phyloP scores from a whole-genome alignment of 1,140 invertebrate species.

The Dendroctonus valens region DNA sequence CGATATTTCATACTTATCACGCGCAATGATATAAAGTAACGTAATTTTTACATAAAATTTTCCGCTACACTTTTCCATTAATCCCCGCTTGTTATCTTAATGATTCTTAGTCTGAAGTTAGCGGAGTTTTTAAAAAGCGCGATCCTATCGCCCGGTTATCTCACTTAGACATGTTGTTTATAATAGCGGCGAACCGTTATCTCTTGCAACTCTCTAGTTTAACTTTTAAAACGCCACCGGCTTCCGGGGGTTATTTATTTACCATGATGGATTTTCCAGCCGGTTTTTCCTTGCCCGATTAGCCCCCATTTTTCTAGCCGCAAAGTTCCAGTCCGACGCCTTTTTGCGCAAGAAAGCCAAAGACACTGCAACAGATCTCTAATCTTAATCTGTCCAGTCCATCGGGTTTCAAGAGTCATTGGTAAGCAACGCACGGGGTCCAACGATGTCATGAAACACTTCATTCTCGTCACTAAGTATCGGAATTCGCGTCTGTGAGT shows the following conservation, averaged over 20 bases:
- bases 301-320: no score
- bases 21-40: constrained; percentile 49
- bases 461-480: no score
- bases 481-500: no score
- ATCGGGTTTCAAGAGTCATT: no score
- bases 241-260: constrained; percentile 29
- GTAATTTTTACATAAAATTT: constrained; percentile 52
- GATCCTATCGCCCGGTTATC: constrained; percentile 44
- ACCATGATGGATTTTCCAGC: constrained; percentile 29
- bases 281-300: no score
- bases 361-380: no score
- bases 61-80: constrained; percentile 51
- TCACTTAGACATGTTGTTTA: constrained; percentile 42
- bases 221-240: constrained; percentile 34
- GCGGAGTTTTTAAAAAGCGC: constrained; percentile 48
- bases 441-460: no score
- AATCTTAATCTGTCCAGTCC: no score
- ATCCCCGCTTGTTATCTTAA: constrained; percentile 51
- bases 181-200: constrained; percentile 32
- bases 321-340: no score
- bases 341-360: no score
- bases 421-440: no score
- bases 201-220: constrained; percentile 28
- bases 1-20: constrained; percentile 50
- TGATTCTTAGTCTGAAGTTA: constrained; percentile 50